Evolutionary conservation across 2,888 invertebrate species (phyloP), one percentile per base, ranked within the genome.

Genomic region (Sesia bembeciformis): DNA sequence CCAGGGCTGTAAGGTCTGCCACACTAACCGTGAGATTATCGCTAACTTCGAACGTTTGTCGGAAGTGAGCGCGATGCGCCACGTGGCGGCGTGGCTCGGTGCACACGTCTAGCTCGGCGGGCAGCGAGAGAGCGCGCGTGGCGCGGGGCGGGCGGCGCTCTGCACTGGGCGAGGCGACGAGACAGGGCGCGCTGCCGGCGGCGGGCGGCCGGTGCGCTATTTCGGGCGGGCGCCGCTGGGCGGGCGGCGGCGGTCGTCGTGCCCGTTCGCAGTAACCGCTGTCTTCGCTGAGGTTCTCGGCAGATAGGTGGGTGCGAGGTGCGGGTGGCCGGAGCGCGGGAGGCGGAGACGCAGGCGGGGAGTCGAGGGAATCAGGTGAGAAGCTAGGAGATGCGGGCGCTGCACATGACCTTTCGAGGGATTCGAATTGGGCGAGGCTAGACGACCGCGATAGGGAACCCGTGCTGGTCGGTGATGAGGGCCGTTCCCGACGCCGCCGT

Each of bases 341-440:
- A 61, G 84, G 84, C 46, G 87, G 86, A 4, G 84, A 79, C 4
- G 78, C 72, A 7, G 84, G 81, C 5, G 86, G 85, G 3, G 87
- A 86, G 65, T 87, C 88, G 52, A 87, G 72, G 43, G 88, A 88
- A 74, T 90, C 90, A 3, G 91, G 90, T 3, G 87, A 88, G 46
- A 89, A 77, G 70, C 85, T 79, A 57, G 83, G 83, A 39, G 85
- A 86, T 52, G 72, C 78, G 54, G 84, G 84, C n/a, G 85, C 85
- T 40, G 86, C 85, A 67, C 88, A 89, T 52, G 88, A 87, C 43
- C 89, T 91, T 76, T 96, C 96, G 58, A 96, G 86, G 4, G 94
- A 95, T 83, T 96, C 96, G 80, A 96, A 96, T 81, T 96, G 96
- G 59, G 96, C 91, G 60, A 96, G 89, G 65, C 95, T 95, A 62